These are phyloP conservation scores for Pomatorhinus ruficollis DNA, from an alignment of 2,113 vertebrate genomes.

Conservation along the genomic window DNA sequence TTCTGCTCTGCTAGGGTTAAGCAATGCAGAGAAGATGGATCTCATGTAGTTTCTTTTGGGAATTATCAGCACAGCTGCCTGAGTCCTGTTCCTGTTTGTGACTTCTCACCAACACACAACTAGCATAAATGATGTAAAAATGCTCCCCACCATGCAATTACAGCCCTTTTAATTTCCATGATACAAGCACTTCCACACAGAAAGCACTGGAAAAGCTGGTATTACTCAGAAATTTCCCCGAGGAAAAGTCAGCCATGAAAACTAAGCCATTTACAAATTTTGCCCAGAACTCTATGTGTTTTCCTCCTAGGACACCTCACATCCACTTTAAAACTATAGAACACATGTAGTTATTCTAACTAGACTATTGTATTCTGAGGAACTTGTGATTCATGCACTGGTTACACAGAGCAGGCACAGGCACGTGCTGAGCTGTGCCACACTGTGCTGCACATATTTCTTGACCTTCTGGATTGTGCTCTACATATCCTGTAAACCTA, in stretches of 20 bases:
- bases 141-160: neutral
- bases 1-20: neutral
- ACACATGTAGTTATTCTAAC: neutral
- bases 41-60: neutral
- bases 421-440: fast-evolving
- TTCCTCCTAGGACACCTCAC: neutral
- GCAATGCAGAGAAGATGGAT: neutral
- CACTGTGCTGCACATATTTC: neutral
- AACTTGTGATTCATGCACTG: neutral
- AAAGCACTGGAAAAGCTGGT: neutral
- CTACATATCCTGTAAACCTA: neutral
- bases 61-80: neutral
- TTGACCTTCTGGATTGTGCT: neutral
- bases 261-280: neutral
- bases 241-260: neutral
- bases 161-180: neutral
- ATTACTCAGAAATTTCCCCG: neutral
- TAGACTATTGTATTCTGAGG: neutral
- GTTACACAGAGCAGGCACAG: neutral
- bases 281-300: neutral
- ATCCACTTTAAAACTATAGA: neutral
- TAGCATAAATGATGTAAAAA: neutral
- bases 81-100: neutral
- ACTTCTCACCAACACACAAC: neutral
- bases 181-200: neutral